These are phyloP conservation scores for Bolborhynchus lineola DNA, from an alignment of 2,113 vertebrate species.

Conservation along the genomic window DNA sequence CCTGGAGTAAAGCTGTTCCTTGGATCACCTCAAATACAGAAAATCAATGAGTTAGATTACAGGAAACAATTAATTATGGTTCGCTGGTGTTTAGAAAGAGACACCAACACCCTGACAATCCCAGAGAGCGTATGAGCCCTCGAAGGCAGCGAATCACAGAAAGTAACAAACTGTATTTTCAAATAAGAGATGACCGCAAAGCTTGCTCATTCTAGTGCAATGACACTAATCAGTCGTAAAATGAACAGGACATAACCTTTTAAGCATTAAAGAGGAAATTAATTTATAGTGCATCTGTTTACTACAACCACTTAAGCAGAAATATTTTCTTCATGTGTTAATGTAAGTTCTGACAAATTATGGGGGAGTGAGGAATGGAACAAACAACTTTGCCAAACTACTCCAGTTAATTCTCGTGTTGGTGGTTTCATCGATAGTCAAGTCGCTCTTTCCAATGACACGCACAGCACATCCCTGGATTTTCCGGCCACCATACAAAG, in stretches of 20 bases:
- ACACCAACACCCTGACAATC: neutral
- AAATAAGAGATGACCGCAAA: conserved; percentile 7
- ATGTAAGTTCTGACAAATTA: neutral
- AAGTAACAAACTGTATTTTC: neutral
- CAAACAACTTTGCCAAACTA: neutral
- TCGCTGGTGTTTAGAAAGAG: conserved; percentile 13
- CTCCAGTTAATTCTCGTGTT: neutral
- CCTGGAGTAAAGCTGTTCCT: conserved; percentile 11
- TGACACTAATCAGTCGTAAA: conserved; percentile 23
- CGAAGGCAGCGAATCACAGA: conserved; percentile 20
- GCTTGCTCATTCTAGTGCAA: neutral
- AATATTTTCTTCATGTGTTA: neutral
- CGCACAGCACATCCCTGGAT: neutral
- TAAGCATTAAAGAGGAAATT: conserved; percentile 10
- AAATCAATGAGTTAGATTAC: conserved; percentile 27
- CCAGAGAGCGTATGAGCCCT: neutral
- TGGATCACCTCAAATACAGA: conserved; percentile 12
- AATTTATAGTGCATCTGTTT: neutral
- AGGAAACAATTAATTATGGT: conserved; percentile 48
- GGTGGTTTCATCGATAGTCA: neutral
- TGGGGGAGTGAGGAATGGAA: neutral
- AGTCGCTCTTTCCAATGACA: neutral
- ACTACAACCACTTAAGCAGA: conserved; percentile 20
- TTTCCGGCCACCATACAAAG: neutral
- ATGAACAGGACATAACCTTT: neutral